phyloP scores from a whole-genome alignment of 2,888 invertebrate genomes.

The Epiblema foenella region DNA sequence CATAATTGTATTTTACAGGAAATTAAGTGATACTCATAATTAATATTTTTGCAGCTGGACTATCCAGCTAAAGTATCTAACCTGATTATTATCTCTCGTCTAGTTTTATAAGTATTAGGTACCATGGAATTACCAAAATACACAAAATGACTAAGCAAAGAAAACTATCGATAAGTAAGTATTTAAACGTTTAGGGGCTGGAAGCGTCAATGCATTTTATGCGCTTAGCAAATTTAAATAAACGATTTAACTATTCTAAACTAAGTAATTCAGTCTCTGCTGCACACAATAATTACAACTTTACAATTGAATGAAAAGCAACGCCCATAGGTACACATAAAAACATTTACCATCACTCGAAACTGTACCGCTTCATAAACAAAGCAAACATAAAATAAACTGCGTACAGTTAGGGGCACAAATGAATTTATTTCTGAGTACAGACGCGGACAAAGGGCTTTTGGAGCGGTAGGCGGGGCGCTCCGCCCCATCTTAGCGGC shows the following conservation, averaged over 20 bases:
- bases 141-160: no score
- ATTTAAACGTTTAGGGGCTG: no score
- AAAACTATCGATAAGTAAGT: no score
- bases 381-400: conserved; percentile 77
- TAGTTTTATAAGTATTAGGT: no score
- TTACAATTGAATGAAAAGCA: conserved; percentile 27
- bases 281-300: conserved; percentile 25
- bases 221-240: conserved; percentile 16
- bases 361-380: conserved; percentile 71
- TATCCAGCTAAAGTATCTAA: no score
- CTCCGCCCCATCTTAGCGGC: conserved; percentile 72
- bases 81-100: no score
- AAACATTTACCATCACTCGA: conserved; percentile 30
- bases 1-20: no score
- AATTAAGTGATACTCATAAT: no score
- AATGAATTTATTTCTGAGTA: conserved; percentile 61
- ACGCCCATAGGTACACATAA: conserved; percentile 38
- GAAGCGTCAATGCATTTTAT: no score
- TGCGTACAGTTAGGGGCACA: conserved; percentile 62
- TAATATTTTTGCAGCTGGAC: no score
- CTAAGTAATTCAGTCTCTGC: conserved; percentile 9
- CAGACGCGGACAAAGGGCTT: conserved; percentile 68
- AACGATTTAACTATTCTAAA: conserved; percentile 4
- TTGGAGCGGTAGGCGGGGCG: conserved; percentile 73
- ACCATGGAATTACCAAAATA: no score